Evolutionary conservation across 2,113 vertebrate species (phyloP).

Genomic region (Sterna hirundo): DNA sequence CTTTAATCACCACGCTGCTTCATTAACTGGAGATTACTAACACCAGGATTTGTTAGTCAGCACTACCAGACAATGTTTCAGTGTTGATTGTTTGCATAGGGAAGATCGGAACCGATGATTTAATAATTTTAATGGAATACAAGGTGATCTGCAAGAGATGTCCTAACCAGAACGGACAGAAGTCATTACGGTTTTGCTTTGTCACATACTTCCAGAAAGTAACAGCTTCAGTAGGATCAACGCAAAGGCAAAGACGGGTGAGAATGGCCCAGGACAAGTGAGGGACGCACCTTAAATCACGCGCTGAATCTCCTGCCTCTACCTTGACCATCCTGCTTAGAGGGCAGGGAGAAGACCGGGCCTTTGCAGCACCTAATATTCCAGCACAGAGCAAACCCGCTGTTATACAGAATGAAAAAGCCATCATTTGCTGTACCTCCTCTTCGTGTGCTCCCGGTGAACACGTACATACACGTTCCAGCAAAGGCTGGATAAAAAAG

Average conservation of each 20-base stretch:
- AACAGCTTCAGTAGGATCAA: background rate
- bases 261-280: background rate
- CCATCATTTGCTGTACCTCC: background rate
- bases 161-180: background rate
- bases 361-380: background rate
- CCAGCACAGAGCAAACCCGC: background rate
- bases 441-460: background rate
- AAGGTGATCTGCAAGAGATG: background rate
- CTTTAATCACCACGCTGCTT: background rate
- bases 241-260: background rate
- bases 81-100: background rate
- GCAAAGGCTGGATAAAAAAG: background rate
- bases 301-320: background rate
- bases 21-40: background rate
- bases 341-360: background rate
- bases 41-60: background rate
- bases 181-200: background rate
- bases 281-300: background rate
- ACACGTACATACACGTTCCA: background rate
- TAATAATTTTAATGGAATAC: background rate
- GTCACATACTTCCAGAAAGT: background rate
- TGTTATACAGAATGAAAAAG: fast-evolving
- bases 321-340: background rate
- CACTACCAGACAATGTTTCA: background rate
- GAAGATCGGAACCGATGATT: background rate